These are phyloP conservation scores for Chelidonichthys spinosus DNA, from an alignment of 2,797 vertebrate species.

Conservation along the genomic window DNA sequence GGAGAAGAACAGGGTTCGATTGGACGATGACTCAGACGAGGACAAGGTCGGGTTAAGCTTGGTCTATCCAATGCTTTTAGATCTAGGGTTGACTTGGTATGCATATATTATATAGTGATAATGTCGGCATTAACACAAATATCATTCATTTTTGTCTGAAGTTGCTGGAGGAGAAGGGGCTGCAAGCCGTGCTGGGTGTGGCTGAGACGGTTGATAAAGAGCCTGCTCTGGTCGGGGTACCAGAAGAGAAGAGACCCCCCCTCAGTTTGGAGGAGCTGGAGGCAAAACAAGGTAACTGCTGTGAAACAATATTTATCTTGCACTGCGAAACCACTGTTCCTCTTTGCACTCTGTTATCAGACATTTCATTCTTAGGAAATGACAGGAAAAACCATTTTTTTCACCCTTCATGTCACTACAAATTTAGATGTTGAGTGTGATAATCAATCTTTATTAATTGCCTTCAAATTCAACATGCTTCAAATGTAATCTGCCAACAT, in stretches of 20 bases:
- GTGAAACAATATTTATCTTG: not conserved
- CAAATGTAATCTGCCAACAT: not conserved
- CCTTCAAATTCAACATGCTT: not conserved
- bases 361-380: not conserved
- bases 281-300: slow-evolving; percentile 92
- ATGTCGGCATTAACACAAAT: slow-evolving; percentile 1
- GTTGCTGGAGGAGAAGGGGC: slow-evolving; percentile 84
- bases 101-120: too few species aligned
- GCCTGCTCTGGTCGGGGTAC: slow-evolving; percentile 54
- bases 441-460: not conserved
- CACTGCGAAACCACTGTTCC: not conserved
- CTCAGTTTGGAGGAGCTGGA: slow-evolving; percentile 94
- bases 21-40: slow-evolving; percentile 97
- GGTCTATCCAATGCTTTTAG: not conserved
- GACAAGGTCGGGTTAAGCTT: slow-evolving; percentile 82
- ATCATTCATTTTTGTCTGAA: slow-evolving; percentile 31
- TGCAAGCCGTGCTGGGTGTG: slow-evolving; percentile 68
- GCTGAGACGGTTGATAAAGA: slow-evolving; percentile 68
- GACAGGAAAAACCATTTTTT: too few species aligned
- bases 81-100: not conserved
- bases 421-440: not conserved
- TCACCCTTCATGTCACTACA: not conserved
- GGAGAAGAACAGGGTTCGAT: slow-evolving; percentile 95
- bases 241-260: slow-evolving; percentile 91
- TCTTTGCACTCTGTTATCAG: not conserved